phyloP scores from a whole-genome alignment of 2,888 invertebrate species.

The Melanostoma scalare region DNA sequence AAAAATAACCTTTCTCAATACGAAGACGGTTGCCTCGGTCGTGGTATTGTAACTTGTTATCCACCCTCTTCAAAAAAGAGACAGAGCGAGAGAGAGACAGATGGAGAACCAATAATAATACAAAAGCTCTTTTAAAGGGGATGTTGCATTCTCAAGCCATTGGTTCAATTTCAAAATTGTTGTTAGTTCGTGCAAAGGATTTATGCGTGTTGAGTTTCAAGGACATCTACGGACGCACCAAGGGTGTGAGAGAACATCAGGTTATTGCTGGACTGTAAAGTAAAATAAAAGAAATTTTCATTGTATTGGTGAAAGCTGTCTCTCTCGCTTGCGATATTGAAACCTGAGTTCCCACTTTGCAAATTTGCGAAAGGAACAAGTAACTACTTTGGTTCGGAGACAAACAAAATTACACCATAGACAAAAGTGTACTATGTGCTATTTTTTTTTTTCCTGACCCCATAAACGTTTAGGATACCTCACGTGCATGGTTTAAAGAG shows the following conservation, averaged over 20 bases:
- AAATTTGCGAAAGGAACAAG: background rate
- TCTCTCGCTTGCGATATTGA: slow-evolving; percentile 1
- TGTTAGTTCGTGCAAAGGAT: slow-evolving; percentile 34
- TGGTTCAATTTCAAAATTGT: slow-evolving; percentile 18
- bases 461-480: too few relatives aligned
- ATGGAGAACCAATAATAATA: background rate
- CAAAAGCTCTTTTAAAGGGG: slow-evolving; percentile 60
- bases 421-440: too few relatives aligned
- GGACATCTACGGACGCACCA: slow-evolving; percentile 41
- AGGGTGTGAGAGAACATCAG: slow-evolving; percentile 14
- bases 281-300: slow-evolving; percentile 30
- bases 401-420: too few relatives aligned
- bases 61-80: background rate
- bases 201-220: slow-evolving; percentile 50
- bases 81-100: background rate
- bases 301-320: slow-evolving; percentile 28
- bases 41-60: slow-evolving; percentile 40
- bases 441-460: too few relatives aligned
- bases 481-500: too few relatives aligned
- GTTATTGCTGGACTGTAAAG: too few relatives aligned
- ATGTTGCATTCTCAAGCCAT: slow-evolving; percentile 50
- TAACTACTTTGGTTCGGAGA: background rate
- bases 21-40: slow-evolving; percentile 62
- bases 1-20: slow-evolving; percentile 73
- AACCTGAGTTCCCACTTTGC: slow-evolving; percentile 20